Evolutionary conservation across 2,888 invertebrate species (phyloP).

Genomic region (Apamea monoglypha): DNA sequence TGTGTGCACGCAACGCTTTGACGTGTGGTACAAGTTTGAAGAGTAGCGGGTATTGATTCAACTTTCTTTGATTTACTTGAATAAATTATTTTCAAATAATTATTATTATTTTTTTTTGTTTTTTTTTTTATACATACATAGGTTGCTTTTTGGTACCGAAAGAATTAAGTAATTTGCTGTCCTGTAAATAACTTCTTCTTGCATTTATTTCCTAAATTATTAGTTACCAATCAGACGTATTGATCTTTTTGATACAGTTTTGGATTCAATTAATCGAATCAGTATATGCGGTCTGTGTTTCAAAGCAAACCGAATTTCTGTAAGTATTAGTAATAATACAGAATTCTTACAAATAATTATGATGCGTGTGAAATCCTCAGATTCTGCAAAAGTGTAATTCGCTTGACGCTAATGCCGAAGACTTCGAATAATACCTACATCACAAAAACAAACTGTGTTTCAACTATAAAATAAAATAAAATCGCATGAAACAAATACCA

Average conservation of each 20-base stretch:
- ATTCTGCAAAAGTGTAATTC: background rate
- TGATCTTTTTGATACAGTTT: background rate
- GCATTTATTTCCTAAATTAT: background rate
- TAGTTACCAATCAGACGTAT: background rate
- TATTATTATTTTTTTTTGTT: too few species aligned
- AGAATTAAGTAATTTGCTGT: background rate
- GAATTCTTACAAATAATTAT: background rate
- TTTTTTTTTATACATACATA: too few species aligned
- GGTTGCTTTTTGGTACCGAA: background rate
- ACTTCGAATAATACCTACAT: background rate
- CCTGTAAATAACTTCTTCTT: background rate
- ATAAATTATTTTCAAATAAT: background rate
- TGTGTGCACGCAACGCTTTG: constrained; percentile 53
- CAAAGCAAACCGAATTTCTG: background rate
- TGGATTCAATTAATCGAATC: background rate
- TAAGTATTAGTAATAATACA: background rate
- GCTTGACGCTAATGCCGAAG: constrained; percentile 6
- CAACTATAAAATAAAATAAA: constrained; percentile 12
- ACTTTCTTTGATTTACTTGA: background rate
- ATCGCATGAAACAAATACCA: background rate
- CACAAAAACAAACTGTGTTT: background rate
- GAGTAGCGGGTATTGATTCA: background rate
- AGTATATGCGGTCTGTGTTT: background rate
- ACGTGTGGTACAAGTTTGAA: constrained; percentile 20
- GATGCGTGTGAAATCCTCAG: background rate